Evolutionary conservation across 2,113 vertebrate genomes (phyloP), one percentile per base, ranked within the genome.

Genomic region (Clarias macrocephalus): DNA sequence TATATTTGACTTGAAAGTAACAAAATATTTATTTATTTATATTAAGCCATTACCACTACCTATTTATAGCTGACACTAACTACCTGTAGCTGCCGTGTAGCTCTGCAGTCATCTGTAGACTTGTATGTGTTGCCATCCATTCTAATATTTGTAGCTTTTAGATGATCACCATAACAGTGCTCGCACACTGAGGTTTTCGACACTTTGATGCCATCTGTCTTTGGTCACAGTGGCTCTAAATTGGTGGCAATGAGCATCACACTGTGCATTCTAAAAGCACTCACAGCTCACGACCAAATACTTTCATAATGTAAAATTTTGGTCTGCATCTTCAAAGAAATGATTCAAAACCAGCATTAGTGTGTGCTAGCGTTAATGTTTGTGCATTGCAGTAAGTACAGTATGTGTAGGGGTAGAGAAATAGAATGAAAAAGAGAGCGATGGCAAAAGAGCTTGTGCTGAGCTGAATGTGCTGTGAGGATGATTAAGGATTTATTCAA

Each of bases 401-500:
- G 33, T 37, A 18, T 37, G 30, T 77, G 6, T 48, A 37, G 42
- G 33, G 21, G 33, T 73, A n/a, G 3, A 28, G 68, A 15, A 66
- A 37, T 60, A n/a, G 60, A 60, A 33, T 7, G 33, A 62, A 1
- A 77, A 15, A 63, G 3, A 54, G n/a, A 23, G 48, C 48, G 25
- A 66, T 28, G n/a, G 52, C 7, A 3, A 77, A 19, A 79, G 19
- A 80, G 72, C 9, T 66, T 62, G 56, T 79, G 75, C 63, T 85
- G 88, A 87, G 87, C 65, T 72, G 10, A 88, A 86, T 88, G 85
- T 88, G 85, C 68, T 91, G 80, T 88, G 88, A 80, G 30, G 62
- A 91, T 93, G 85, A 93, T 92, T 93, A 92, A 91, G 80, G 63
- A 82, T 88, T 88, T 90, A 88, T 93, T 93, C 87, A 91, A 87